phyloP scores from a whole-genome alignment of 2,888 invertebrate genomes.

The Drosophila recens region DNA sequence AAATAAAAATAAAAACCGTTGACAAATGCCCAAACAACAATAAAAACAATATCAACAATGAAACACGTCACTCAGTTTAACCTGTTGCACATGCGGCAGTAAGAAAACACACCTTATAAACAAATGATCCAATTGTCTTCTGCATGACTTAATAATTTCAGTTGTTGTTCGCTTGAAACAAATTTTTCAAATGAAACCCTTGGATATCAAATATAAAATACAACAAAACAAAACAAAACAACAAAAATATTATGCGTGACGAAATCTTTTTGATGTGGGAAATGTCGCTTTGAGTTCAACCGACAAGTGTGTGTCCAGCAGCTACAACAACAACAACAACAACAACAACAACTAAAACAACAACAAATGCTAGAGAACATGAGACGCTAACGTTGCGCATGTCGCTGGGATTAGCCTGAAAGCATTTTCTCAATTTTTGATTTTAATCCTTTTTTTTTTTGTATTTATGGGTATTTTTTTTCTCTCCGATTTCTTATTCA shows the following conservation, averaged over 20 bases:
- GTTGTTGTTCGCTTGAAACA: conserved; percentile 42
- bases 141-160: conserved; percentile 79
- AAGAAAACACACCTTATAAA: conserved; percentile 70
- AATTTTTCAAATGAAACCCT: conserved; percentile 68
- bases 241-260: conserved; percentile 76
- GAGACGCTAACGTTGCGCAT: conserved; percentile 70
- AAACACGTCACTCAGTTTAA: conserved; percentile 66
- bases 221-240: conserved; percentile 34
- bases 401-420: conserved; percentile 80
- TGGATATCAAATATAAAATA: conserved; percentile 31
- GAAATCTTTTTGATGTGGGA: conserved; percentile 83
- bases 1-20: conserved; percentile 48
- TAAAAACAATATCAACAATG: conserved; percentile 24
- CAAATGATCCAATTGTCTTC: conserved; percentile 81
- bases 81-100: conserved; percentile 69
- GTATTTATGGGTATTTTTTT: conserved; percentile 30
- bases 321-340: conserved; percentile 43
- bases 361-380: conserved; percentile 54
- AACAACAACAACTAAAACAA: conserved; percentile 30
- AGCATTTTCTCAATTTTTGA: conserved; percentile 74
- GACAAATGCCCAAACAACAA: conserved; percentile 59
- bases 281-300: conserved; percentile 78
- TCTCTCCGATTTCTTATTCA: conserved; percentile 38
- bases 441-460: conserved; percentile 70
- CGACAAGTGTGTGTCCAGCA: conserved; percentile 80